A percentile compares a stretch with the other conserved stretches of the same genome.
phyloP scores from a whole-genome alignment of 2,797 vertebrate species.

The Serranus cabrilla region DNA sequence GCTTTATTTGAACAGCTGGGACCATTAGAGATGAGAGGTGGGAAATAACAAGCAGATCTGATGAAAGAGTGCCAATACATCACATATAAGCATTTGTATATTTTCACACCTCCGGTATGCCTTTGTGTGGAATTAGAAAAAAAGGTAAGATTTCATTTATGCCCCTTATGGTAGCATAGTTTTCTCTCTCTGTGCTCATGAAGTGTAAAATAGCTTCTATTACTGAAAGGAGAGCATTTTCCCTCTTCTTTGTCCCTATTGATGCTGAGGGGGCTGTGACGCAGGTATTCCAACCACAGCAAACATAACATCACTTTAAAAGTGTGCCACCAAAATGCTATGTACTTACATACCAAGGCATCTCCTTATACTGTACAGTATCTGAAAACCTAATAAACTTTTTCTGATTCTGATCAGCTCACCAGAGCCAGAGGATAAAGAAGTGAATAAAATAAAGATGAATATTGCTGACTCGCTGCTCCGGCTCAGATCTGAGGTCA shows the following conservation, averaged over 20 bases:
- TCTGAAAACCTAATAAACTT: not conserved
- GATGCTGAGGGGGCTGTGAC: slow-evolving; percentile 33
- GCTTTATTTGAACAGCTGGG: slow-evolving; percentile 25
- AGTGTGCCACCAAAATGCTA: not conserved
- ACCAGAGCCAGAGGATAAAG: not conserved
- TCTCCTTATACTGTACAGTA: not conserved
- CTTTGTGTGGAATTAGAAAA: slow-evolving; percentile 19
- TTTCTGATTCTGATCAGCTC: slow-evolving; percentile 12
- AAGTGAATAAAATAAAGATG: slow-evolving; percentile 23
- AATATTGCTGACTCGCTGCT: slow-evolving; percentile 13
- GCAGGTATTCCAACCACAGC: not conserved
- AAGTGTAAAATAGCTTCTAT: slow-evolving; percentile 46
- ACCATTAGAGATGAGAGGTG: slow-evolving; percentile 39
- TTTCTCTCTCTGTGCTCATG: slow-evolving; percentile 32
- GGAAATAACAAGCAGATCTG: slow-evolving; percentile 7
- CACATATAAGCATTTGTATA: slow-evolving; percentile 20
- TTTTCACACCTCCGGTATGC: slow-evolving; percentile 7
- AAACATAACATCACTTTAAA: slow-evolving; percentile 25
- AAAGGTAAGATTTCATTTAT: slow-evolving; percentile 21
- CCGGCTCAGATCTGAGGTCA: slow-evolving; percentile 26
- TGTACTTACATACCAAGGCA: not conserved
- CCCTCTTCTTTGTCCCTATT: slow-evolving; percentile 39
- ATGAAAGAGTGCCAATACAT: not conserved
- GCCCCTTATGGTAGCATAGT: slow-evolving; percentile 24
- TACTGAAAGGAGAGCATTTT: slow-evolving; percentile 46